These are phyloP conservation scores for Sebastolobus alascanus DNA, from an alignment of 2,797 vertebrate genomes.

Conservation along the genomic window DNA sequence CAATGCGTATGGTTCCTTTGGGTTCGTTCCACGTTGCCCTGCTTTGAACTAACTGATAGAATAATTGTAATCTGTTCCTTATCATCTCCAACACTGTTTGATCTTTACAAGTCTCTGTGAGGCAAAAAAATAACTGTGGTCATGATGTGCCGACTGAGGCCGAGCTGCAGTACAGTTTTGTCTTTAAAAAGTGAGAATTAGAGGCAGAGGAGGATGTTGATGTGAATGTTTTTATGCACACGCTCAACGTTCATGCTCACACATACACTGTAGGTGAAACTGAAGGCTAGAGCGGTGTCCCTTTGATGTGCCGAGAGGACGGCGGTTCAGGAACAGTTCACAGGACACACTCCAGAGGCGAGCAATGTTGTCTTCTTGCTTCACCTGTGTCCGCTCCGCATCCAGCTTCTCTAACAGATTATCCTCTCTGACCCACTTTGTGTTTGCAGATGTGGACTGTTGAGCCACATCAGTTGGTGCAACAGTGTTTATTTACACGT, in stretches of 20 bases:
- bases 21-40: slow-evolving; percentile 64
- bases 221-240: slow-evolving; percentile 58
- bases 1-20: slow-evolving; percentile 75
- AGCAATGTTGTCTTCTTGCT: slow-evolving; percentile 71
- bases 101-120: slow-evolving; percentile 81
- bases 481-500: slow-evolving; percentile 67
- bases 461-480: slow-evolving; percentile 61
- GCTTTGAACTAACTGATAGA: slow-evolving; percentile 84
- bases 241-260: slow-evolving; percentile 43
- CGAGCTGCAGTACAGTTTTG: slow-evolving; percentile 41
- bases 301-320: slow-evolving; percentile 70
- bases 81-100: slow-evolving; percentile 76
- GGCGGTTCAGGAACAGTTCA: slow-evolving; percentile 81
- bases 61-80: slow-evolving; percentile 83
- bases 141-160: slow-evolving; percentile 45
- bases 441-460: slow-evolving; percentile 64
- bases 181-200: slow-evolving; percentile 51
- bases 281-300: slow-evolving; percentile 40
- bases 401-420: slow-evolving; percentile 53
- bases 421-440: slow-evolving; percentile 49
- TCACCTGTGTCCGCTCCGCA: slow-evolving; percentile 64
- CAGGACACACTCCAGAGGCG: slow-evolving; percentile 72
- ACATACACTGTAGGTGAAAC: slow-evolving; percentile 38
- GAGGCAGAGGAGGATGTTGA: slow-evolving; percentile 57
- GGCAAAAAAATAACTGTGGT: slow-evolving; percentile 62